Conservation (phyloP, 2,797 vertebrate species). For the Micromesistius poutassou region DNA sequence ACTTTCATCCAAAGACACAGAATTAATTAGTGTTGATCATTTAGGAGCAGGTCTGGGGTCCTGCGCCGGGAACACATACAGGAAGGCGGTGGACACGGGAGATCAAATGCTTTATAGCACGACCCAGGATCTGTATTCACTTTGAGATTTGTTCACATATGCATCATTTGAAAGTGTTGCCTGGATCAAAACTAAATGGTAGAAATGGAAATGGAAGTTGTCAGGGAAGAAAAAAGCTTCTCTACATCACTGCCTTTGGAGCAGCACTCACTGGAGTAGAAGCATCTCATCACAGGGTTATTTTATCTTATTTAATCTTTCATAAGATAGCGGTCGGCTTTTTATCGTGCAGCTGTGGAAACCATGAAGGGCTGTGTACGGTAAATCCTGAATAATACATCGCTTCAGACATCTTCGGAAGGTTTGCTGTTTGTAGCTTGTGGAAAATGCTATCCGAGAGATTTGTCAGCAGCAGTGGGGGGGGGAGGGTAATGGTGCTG, state of each 20-base stretch:
- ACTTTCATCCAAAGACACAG: neutral
- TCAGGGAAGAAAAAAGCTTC: neutral
- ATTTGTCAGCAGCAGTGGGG: neutral
- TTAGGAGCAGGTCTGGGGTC: neutral
- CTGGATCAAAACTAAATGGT: neutral
- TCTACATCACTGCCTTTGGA: neutral
- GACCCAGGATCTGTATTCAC: neutral
- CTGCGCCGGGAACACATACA: neutral
- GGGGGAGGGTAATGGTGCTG: too few species aligned
- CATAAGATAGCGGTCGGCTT: too few species aligned
- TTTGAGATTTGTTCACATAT: slow-evolving; percentile 1
- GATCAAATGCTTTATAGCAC: neutral
- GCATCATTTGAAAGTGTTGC: neutral
- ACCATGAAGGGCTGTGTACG: slow-evolving; percentile 20
- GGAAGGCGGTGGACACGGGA: neutral
- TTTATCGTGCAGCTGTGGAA: slow-evolving; percentile 2
- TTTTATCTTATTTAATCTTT: too few species aligned
- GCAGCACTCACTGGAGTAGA: neutral
- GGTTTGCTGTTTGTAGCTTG: slow-evolving; percentile 45
- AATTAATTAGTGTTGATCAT: neutral
- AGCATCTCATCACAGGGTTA: neutral
- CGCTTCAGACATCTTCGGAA: slow-evolving; percentile 47
- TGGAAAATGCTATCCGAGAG: slow-evolving; percentile 6
- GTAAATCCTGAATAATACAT: slow-evolving; percentile 53
- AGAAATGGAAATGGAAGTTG: neutral